Conservation (phyloP, 2,888 invertebrate genomes). For the Capitulum mitella region DNA sequence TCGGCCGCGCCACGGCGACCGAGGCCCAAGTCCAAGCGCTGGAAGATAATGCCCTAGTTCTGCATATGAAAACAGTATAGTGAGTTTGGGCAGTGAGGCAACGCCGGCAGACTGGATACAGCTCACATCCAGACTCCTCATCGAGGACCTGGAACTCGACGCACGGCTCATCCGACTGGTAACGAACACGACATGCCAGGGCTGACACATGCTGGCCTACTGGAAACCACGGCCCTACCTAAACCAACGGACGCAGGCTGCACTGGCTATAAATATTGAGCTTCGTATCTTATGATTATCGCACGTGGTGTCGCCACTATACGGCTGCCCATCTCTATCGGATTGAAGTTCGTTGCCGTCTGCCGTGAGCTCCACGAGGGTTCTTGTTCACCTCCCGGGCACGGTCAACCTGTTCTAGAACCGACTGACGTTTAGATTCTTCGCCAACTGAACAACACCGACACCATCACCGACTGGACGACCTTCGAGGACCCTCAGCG, state of each 20-base stretch:
- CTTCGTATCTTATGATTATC: conserved; percentile 14
- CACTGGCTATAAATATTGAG: conserved; percentile 48
- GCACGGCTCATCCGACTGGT: not conserved
- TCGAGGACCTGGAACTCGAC: no score
- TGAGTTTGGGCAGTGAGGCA: not conserved
- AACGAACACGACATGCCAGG: not conserved
- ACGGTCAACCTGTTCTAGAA: no score
- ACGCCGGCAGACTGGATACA: not conserved
- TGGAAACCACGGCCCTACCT: conserved; percentile 34
- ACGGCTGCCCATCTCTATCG: no score
- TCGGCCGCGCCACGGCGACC: not conserved
- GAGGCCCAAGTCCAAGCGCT: no score
- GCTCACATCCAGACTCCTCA: not conserved
- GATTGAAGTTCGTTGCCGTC: no score
- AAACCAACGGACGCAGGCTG: conserved; percentile 51
- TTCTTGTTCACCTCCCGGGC: no score
- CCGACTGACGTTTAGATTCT: no score
- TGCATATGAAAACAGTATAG: not conserved
- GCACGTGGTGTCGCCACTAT: not conserved
- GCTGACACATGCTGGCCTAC: no score
- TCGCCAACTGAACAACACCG: no score
- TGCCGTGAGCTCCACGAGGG: no score
- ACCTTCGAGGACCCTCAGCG: no score
- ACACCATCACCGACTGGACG: no score
- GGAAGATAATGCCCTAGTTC: not conserved